Evolutionary conservation across 1,140 invertebrate genomes (phyloP).

Genomic region (Anastrepha obliqua): DNA sequence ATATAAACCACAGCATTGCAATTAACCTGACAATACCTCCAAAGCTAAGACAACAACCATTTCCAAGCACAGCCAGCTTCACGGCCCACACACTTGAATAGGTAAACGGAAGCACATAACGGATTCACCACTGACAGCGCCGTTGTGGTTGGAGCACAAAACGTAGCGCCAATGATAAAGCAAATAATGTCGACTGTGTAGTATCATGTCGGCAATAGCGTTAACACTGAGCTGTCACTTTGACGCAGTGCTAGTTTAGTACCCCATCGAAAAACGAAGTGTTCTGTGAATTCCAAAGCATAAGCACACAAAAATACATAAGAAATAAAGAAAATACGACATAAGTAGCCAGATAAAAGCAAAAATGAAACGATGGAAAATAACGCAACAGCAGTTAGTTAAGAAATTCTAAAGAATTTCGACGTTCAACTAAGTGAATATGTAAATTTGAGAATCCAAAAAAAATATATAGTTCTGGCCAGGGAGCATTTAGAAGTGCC

Average conservation of each 20-base stretch:
- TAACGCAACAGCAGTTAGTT: constrained; percentile 44
- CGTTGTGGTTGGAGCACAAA: neutral
- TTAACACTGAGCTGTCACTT: constrained; percentile 36
- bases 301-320: constrained; percentile 45
- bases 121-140: constrained; percentile 44
- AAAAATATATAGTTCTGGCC: constrained; percentile 37
- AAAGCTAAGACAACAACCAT: neutral
- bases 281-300: constrained; percentile 47
- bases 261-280: constrained; percentile 52
- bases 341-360: constrained; percentile 33
- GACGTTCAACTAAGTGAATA: neutral
- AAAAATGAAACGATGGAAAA: constrained; percentile 50
- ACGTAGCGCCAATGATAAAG: constrained; percentile 5
- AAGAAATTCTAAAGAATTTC: constrained; percentile 43
- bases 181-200: constrained; percentile 12
- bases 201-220: constrained; percentile 13
- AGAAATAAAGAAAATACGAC: constrained; percentile 48
- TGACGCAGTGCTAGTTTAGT: constrained; percentile 51
- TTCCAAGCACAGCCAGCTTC: neutral
- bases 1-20: neutral
- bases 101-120: constrained; percentile 11
- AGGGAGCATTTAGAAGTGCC: constrained; percentile 42
- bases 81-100: neutral
- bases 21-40: neutral
- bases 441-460: neutral